Evolutionary conservation across 2,113 vertebrate species (phyloP).

Genomic region (Monopterus albus): DNA sequence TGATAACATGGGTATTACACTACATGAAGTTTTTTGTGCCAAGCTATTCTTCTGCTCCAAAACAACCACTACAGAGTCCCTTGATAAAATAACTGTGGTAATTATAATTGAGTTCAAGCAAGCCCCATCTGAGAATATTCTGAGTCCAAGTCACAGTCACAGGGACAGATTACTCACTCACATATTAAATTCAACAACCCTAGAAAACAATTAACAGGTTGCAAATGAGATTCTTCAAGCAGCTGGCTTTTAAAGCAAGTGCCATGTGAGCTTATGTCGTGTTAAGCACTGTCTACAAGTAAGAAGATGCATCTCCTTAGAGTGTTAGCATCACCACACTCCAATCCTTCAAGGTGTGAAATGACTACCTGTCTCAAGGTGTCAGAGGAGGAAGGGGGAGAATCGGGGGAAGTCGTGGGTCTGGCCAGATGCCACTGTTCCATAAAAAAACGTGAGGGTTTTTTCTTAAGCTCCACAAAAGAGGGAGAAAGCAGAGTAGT

Average conservation of each 20-base stretch:
- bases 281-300: not conserved
- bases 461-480: conserved; percentile 86
- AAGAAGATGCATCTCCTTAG: not conserved
- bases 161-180: not conserved
- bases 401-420: conserved; percentile 77
- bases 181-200: conserved; percentile 6
- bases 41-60: conserved; percentile 14
- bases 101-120: conserved; percentile 13
- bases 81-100: conserved; percentile 5
- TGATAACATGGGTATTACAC: conserved; percentile 22
- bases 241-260: not conserved
- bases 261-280: not conserved
- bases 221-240: conserved; percentile 1
- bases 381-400: conserved; percentile 85
- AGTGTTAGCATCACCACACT: conserved; percentile 42
- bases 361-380: conserved; percentile 90
- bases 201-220: not conserved
- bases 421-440: conserved; percentile 90
- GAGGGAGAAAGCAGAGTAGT: conserved; percentile 25
- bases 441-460: conserved; percentile 87
- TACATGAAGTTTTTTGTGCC: conserved; percentile 22
- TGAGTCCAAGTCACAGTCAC: conserved; percentile 10
- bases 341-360: conserved; percentile 10
- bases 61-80: conserved; percentile 1
- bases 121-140: not conserved